Evolutionary conservation across 2,113 vertebrate species (phyloP).

Genomic region (Pimephales promelas): DNA sequence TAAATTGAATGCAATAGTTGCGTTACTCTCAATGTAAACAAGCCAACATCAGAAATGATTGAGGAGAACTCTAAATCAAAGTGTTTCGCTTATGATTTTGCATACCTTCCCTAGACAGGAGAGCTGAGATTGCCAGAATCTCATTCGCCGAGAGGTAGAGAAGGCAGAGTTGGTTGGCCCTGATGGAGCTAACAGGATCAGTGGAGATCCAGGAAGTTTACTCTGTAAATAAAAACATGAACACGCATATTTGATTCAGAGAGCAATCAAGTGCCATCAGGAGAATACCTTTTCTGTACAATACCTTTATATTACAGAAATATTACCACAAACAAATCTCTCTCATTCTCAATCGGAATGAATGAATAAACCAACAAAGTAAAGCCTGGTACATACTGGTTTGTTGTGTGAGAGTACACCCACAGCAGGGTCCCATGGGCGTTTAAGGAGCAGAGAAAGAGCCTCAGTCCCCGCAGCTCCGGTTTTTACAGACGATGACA

Average conservation of each 20-base stretch:
- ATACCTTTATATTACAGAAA: background rate
- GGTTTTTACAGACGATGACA: slow-evolving; percentile 85
- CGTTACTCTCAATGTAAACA: background rate
- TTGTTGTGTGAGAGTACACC: slow-evolving; percentile 97
- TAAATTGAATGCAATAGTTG: background rate
- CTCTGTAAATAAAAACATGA: slow-evolving; percentile 72
- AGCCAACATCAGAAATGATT: background rate
- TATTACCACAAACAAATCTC: background rate
- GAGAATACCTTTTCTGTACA: background rate
- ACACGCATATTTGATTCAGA: slow-evolving; percentile 3
- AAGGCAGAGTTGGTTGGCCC: slow-evolving; percentile 86
- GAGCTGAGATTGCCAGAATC: slow-evolving; percentile 98
- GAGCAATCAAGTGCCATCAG: background rate
- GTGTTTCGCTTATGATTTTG: background rate
- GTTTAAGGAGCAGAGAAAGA: slow-evolving; percentile 91
- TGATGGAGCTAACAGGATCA: slow-evolving; percentile 92
- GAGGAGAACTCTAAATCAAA: background rate
- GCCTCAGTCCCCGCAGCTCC: slow-evolving; percentile 91
- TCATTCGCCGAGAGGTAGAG: slow-evolving; percentile 88
- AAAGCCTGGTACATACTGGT: slow-evolving; percentile 77
- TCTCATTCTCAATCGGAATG: background rate
- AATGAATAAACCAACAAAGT: background rate
- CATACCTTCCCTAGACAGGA: slow-evolving; percentile 94
- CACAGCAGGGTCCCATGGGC: slow-evolving; percentile 96
- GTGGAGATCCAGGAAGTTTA: slow-evolving; percentile 93